These are phyloP conservation scores for Lepidurus couesii DNA, from an alignment of 1,140 invertebrate genomes.

Conservation along the genomic window DNA sequence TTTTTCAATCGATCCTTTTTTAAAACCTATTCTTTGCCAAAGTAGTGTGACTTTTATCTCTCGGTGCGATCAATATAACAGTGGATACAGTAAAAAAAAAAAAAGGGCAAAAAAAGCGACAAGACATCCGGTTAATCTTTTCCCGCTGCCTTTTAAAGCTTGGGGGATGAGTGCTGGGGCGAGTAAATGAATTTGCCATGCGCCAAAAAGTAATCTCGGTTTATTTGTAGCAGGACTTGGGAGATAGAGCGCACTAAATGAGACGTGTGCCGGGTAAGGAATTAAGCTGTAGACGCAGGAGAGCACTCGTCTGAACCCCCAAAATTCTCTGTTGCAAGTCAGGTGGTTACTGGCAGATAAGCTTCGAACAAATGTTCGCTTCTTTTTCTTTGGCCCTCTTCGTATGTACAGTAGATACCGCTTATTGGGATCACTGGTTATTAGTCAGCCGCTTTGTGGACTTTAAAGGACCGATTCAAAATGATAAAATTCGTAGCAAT, in stretches of 20 bases:
- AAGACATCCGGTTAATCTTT: neutral
- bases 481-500: too few relatives aligned
- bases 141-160: neutral
- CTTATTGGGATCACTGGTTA: too few relatives aligned
- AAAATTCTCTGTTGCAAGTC: neutral
- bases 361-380: neutral
- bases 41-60: neutral
- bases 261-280: neutral
- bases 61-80: neutral
- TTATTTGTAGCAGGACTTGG: constrained; percentile 10
- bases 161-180: neutral
- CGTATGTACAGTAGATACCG: neutral
- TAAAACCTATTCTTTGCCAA: neutral
- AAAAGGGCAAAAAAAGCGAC: neutral
- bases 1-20: neutral
- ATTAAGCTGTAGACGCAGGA: neutral
- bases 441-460: too few relatives aligned
- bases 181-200: constrained; percentile 13
- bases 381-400: neutral
- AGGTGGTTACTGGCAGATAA: constrained; percentile 1
- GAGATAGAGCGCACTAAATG: neutral
- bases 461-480: too few relatives aligned
- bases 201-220: neutral
- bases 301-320: neutral
- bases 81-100: neutral